phyloP scores from a whole-genome alignment of 2,113 vertebrate species.

The Marmota monax region DNA sequence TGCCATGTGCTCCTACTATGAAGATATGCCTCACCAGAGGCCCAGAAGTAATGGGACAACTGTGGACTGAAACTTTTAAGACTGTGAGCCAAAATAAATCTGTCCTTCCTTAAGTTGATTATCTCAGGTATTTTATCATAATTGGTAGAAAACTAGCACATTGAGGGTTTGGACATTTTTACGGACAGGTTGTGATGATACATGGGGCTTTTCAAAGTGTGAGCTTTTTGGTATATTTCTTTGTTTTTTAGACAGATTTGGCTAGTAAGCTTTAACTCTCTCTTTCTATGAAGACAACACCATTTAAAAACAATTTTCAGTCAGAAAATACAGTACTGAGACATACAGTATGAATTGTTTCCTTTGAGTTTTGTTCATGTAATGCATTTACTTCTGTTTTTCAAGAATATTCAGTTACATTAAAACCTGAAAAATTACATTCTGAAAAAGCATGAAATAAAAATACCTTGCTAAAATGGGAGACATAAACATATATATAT shows the following conservation, averaged over 20 bases:
- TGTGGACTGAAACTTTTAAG: neutral
- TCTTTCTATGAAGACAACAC: neutral
- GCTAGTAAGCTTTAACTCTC: neutral
- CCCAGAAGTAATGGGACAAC: neutral
- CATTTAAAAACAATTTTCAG: neutral
- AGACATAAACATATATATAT: neutral
- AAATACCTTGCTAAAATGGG: neutral
- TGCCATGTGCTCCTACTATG: neutral
- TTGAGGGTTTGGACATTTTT: neutral
- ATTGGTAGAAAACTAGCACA: neutral
- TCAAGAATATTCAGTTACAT: neutral
- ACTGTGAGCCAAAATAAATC: neutral
- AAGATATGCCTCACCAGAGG: no score
- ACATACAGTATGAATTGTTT: neutral
- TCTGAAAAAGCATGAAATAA: neutral
- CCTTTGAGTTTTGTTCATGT: neutral
- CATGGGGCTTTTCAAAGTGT: neutral
- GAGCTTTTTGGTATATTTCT: neutral
- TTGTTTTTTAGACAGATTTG: neutral
- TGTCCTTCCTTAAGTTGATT: neutral
- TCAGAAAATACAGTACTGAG: neutral
- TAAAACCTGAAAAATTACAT: neutral
- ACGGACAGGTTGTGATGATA: neutral
- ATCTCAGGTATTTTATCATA: neutral
- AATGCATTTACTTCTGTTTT: neutral